Conservation (phyloP, 2,113 vertebrate species). For the Pavo muticus region DNA sequence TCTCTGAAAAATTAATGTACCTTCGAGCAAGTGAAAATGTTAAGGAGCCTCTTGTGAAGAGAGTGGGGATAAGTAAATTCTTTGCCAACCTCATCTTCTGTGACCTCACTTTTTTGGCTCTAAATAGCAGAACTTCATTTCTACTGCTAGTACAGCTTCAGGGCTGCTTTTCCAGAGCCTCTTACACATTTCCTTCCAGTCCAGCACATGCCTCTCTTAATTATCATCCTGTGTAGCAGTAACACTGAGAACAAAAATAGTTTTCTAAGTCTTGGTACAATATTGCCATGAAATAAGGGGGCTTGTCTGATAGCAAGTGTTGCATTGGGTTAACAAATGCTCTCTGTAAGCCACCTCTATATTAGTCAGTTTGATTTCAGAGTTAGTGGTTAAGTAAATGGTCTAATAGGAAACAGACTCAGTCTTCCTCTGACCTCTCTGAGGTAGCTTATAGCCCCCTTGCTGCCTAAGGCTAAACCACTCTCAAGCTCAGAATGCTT, state of each 20-base stretch:
- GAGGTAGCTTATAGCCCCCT: not conserved
- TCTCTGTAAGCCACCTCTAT: not conserved
- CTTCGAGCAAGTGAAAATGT: not conserved
- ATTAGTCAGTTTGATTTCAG: not conserved
- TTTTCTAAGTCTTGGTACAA: not conserved
- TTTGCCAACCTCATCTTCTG: not conserved
- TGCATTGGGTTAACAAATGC: not conserved
- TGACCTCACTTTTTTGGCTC: constrained; percentile 8
- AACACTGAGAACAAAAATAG: not conserved
- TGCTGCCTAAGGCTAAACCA: not conserved
- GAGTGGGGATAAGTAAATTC: not conserved
- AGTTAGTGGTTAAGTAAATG: not conserved
- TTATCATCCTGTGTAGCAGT: not conserved
- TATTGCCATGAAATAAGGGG: not conserved
- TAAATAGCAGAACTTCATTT: constrained; percentile 29
- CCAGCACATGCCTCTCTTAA: not conserved
- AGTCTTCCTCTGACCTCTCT: not conserved
- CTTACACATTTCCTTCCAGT: constrained; percentile 5
- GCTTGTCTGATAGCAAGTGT: not conserved
- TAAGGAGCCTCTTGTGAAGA: not conserved
- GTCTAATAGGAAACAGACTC: not conserved
- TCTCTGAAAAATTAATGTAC: constrained; percentile 12
- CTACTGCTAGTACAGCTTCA: not conserved
- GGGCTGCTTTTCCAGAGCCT: not conserved
- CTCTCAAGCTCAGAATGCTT: not conserved